Conservation (phyloP, 2,888 invertebrate species). For the Harpagoxenus sublaevis region DNA sequence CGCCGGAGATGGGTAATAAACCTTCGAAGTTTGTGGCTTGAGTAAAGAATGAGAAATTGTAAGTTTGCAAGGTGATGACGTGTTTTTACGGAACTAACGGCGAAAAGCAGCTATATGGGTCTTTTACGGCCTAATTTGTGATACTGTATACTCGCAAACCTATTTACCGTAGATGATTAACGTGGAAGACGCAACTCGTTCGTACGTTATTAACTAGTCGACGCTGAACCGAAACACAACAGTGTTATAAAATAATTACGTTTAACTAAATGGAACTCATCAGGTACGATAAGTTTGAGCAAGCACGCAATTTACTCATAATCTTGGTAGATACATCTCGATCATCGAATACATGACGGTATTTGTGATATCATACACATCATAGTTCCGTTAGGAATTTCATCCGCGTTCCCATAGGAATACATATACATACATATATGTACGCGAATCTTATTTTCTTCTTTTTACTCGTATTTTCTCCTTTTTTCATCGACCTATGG, state of each 20-base stretch:
- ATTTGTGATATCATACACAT: conserved; percentile 69
- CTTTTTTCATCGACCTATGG: conserved; percentile 23
- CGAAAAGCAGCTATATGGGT: conserved; percentile 5
- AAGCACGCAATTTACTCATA: conserved; percentile 20
- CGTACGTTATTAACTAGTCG: not conserved
- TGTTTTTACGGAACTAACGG: conserved; percentile 64
- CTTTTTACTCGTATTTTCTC: conserved; percentile 4
- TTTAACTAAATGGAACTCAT: conserved; percentile 1
- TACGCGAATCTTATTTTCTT: conserved; percentile 9
- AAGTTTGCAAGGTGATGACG: conserved; percentile 55
- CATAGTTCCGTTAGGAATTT: conserved; percentile 82
- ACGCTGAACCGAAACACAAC: not conserved
- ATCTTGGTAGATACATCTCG: conserved; percentile 17
- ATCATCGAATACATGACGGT: conserved; percentile 11
- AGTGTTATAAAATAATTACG: conserved; percentile 6
- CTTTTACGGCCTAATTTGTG: conserved; percentile 29
- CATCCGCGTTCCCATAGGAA: conserved; percentile 68
- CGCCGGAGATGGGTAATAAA: conserved; percentile 23
- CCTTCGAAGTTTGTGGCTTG: not conserved
- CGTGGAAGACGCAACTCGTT: not conserved
- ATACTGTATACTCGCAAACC: not conserved
- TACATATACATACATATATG: not conserved
- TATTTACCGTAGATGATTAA: conserved; percentile 34
- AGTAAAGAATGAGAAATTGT: conserved; percentile 57
- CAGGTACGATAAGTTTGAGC: not conserved